Evolutionary conservation across 2,797 vertebrate species (phyloP), one percentile per base, ranked within the genome.

Genomic region (Enoplosus armatus): DNA sequence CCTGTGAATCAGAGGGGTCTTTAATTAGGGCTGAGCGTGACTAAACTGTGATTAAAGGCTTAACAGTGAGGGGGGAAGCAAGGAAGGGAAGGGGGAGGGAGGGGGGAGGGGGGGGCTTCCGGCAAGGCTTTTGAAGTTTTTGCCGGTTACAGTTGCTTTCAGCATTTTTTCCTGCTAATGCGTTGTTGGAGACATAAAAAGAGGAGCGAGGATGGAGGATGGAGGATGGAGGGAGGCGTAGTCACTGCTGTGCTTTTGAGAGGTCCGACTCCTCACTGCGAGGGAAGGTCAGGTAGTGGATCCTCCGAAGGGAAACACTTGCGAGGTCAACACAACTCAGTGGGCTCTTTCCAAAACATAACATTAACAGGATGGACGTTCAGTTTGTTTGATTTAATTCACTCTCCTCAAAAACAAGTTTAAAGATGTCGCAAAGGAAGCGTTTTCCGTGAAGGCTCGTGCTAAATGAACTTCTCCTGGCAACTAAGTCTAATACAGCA

Each of bases 1-100:
- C 73, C 82, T 89, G 91, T 93, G 93, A 94, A 92, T 91, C 80
- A 55, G 87, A 91, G 90, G 93, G 93, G 92, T 92, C 93, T 95
- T 95, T 95, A 95, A 96, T 96, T 96, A 95, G 94, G 85, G 72
- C 91, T 92, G 90, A 92, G 94, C 92, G 90, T 95, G 95, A 95
- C 94, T 96, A 95, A 96, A 95, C 94, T 94, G 93, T 94, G 92
- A 95, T 96, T 96, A 95, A 95, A 94, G 94, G 93, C 93, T 93
- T 94, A 92, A 87, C 88, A 85, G 92, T 79, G 85, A 85, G 77
- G 85, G 89, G 89, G 87, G 67, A 75, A 68, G 82, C 55, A 27
- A 73, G 61, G 61, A 63, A 72, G 77, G 84, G 62, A 55, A 26
- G 29, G 67, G 55, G 61, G 67, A 53, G 61, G 24, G 50, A 61